A percentile compares a stretch with the other conserved stretches of the same genome.
These are phyloP conservation scores for Gambusia holbrooki DNA, from an alignment of 2,113 vertebrate genomes.

Conservation along the genomic window DNA sequence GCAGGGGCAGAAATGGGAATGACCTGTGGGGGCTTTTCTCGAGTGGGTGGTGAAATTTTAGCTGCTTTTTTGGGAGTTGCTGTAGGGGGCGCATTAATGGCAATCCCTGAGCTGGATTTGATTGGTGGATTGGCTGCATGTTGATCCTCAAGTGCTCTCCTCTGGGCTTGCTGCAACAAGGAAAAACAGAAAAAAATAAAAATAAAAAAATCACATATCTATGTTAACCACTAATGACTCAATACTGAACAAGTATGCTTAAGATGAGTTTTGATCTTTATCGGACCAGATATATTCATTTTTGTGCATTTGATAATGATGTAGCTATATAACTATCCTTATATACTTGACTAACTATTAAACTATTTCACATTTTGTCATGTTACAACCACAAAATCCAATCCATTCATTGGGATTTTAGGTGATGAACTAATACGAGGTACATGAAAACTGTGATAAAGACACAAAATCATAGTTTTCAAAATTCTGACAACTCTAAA, in stretches of 20 bases:
- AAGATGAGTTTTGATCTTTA: neutral
- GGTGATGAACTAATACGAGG: neutral
- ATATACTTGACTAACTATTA: neutral
- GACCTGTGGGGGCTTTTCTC: constrained; percentile 22
- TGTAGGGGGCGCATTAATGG: constrained; percentile 55
- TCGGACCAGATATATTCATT: neutral
- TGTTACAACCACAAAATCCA: neutral
- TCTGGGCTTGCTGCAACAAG: constrained; percentile 67
- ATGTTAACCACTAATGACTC: constrained; percentile 1
- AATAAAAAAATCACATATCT: neutral
- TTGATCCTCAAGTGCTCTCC: constrained; percentile 69
- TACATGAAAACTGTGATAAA: neutral
- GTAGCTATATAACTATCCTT: neutral
- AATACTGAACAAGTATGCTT: neutral
- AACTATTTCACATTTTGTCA: neutral
- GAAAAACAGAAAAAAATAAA: neutral
- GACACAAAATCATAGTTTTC: neutral
- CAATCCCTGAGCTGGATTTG: constrained; percentile 59
- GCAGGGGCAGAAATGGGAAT: constrained; percentile 31
- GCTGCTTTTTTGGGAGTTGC: constrained; percentile 27
- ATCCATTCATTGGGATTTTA: neutral
- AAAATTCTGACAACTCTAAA: neutral
- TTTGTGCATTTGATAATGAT: neutral
- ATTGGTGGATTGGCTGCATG: constrained; percentile 37
- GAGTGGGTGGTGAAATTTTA: constrained; percentile 23